Percentiles rank a stretch among this genome's conserved stretches.
These are phyloP conservation scores for Physocephala rufipes DNA, from an alignment of 2,888 invertebrate species.

Conservation along the genomic window DNA sequence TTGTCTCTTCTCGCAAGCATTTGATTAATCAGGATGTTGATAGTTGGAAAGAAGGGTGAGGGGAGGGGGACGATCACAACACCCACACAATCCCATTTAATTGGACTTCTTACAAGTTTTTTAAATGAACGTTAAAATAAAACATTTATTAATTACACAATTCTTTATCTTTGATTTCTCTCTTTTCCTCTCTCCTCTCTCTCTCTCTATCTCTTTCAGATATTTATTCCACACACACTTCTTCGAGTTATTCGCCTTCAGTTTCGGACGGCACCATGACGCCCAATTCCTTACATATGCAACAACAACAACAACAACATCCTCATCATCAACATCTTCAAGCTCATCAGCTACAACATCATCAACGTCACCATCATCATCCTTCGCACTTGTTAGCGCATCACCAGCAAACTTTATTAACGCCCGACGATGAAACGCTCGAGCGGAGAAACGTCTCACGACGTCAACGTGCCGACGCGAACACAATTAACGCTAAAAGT, in stretches of 20 bases:
- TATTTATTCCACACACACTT: constrained; percentile 66
- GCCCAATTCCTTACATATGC: constrained; percentile 60
- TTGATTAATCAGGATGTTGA: constrained; percentile 41
- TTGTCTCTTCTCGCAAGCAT: constrained; percentile 27
- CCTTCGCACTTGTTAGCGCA: constrained; percentile 38
- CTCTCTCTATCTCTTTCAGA: constrained; percentile 53
- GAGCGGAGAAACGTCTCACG: constrained; percentile 36
- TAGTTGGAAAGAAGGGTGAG: too few species aligned
- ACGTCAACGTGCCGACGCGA: constrained; percentile 44
- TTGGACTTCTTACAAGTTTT: too few species aligned
- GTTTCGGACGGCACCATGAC: constrained; percentile 65
- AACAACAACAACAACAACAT: constrained; percentile 47
- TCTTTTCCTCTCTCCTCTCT: background rate
- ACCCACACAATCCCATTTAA: constrained; percentile 38
- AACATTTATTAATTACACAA: background rate
- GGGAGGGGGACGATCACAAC: too few species aligned
- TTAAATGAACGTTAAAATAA: too few species aligned
- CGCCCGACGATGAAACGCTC: constrained; percentile 18
- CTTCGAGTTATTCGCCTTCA: constrained; percentile 66
- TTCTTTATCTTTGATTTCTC: background rate
- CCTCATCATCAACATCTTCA: constrained; percentile 31
- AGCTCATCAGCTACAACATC: constrained; percentile 45
- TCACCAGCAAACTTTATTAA: constrained; percentile 38
- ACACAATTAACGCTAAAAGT: constrained; percentile 40
- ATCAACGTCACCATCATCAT: constrained; percentile 45